phyloP scores from a whole-genome alignment of 2,113 vertebrate genomes.

The Carettochelys insculpta region DNA sequence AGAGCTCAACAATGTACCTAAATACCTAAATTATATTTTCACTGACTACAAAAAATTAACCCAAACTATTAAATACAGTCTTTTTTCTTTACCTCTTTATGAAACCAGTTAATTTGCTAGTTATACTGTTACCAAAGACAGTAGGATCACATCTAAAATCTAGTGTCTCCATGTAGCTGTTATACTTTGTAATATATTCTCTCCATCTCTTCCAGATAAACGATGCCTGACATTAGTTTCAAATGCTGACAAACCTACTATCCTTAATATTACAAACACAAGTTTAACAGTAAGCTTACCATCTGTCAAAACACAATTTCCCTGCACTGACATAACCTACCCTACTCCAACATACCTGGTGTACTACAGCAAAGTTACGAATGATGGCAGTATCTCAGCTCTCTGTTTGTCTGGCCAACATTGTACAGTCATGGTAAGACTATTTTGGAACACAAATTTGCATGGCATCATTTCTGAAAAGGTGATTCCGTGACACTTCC shows the following conservation, averaged over 20 bases:
- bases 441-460: neutral
- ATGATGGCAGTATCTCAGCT: neutral
- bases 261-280: constrained; percentile 68
- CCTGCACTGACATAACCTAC: constrained; percentile 26
- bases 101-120: neutral
- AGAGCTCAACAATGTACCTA: neutral
- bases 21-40: neutral
- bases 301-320: constrained; percentile 45
- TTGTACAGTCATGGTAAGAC: constrained; percentile 67
- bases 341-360: constrained; percentile 67
- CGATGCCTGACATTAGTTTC: constrained; percentile 57
- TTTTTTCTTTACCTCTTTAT: neutral
- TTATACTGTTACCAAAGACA: neutral
- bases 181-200: neutral
- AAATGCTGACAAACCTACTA: constrained; percentile 21
- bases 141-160: neutral
- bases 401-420: neutral
- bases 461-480: rapidly evolving
- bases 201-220: constrained; percentile 70
- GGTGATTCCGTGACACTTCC: neutral
- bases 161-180: neutral
- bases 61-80: neutral
- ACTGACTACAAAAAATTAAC: neutral
- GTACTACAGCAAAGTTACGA: constrained; percentile 41
- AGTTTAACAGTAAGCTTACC: constrained; percentile 70